These are phyloP conservation scores for Hydropsyche tenuis DNA, from an alignment of 1,140 invertebrate species.

Conservation along the genomic window DNA sequence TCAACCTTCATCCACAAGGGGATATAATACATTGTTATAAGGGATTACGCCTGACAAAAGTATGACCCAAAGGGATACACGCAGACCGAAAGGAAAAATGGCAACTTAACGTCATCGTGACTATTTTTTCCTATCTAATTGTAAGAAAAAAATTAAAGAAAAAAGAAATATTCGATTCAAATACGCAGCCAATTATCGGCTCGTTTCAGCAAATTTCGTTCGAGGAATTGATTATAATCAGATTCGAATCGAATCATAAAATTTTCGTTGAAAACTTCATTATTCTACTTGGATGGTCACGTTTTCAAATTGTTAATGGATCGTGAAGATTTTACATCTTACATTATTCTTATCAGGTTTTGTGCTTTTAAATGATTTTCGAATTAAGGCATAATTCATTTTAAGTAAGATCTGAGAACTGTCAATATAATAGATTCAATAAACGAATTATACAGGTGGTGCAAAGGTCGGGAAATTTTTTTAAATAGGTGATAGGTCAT, in stretches of 20 bases:
- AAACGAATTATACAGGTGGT: no score
- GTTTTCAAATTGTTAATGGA: constrained; percentile 7
- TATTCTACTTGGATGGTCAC: background rate
- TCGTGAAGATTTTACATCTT: background rate
- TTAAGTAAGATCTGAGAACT: background rate
- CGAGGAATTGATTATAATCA: no score
- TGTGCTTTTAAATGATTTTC: background rate
- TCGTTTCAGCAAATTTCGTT: no score
- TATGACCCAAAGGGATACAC: constrained; percentile 23
- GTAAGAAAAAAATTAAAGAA: background rate
- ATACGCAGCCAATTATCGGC: background rate
- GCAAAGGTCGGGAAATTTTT: no score
- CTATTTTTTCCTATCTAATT: background rate
- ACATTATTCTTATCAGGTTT: background rate
- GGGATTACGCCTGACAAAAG: constrained; percentile 25
- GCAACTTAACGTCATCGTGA: background rate
- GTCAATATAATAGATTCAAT: background rate
- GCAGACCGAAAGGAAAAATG: background rate
- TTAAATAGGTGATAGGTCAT: no score
- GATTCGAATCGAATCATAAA: constrained; percentile 3
- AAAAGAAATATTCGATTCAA: constrained; percentile 1
- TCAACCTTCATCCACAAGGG: constrained; percentile 27
- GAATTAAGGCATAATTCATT: background rate
- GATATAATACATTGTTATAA: constrained; percentile 23
- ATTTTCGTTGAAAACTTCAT: constrained; percentile 1